Conservation (phyloP, 2,113 vertebrate species). For the Hippocampus comes region DNA sequence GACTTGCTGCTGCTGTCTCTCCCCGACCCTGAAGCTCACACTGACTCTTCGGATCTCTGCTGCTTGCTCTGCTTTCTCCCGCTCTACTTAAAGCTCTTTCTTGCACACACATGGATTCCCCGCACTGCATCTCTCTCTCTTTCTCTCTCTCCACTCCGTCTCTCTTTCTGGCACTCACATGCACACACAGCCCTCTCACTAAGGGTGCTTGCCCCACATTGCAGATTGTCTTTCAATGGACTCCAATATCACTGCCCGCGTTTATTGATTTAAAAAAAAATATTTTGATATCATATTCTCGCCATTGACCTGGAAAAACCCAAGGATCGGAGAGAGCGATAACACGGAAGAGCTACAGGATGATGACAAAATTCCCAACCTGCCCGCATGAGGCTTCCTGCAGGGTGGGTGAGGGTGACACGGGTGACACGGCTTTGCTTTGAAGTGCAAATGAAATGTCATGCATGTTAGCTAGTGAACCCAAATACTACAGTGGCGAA, state of each 20-base stretch:
- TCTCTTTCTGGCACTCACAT: conserved; percentile 5
- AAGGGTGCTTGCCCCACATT: not conserved
- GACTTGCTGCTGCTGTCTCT: conserved; percentile 38
- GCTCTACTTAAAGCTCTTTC: conserved; percentile 44
- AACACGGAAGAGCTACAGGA: not conserved
- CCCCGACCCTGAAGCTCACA: conserved; percentile 13
- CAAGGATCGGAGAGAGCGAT: not conserved
- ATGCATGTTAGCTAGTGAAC: conserved; percentile 30
- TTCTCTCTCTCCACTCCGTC: not conserved
- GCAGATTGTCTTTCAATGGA: not conserved
- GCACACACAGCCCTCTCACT: conserved; percentile 3
- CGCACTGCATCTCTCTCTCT: conserved; percentile 9
- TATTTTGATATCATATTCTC: not conserved
- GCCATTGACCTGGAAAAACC: not conserved
- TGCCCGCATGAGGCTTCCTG: conserved; percentile 14
- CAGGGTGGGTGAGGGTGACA: conserved; percentile 12
- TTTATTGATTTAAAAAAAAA: not conserved
- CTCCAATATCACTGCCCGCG: not conserved
- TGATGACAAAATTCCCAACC: conserved; percentile 22
- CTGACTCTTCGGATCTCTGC: conserved; percentile 26
- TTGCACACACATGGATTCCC: conserved; percentile 39
- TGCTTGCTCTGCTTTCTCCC: conserved; percentile 27
- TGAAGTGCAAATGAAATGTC: conserved; percentile 54
- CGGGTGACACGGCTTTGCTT: conserved; percentile 29
- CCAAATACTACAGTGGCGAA: conserved; percentile 35